Conservation (phyloP, 2,797 vertebrate species). For the Lycodopsis pacificus region DNA sequence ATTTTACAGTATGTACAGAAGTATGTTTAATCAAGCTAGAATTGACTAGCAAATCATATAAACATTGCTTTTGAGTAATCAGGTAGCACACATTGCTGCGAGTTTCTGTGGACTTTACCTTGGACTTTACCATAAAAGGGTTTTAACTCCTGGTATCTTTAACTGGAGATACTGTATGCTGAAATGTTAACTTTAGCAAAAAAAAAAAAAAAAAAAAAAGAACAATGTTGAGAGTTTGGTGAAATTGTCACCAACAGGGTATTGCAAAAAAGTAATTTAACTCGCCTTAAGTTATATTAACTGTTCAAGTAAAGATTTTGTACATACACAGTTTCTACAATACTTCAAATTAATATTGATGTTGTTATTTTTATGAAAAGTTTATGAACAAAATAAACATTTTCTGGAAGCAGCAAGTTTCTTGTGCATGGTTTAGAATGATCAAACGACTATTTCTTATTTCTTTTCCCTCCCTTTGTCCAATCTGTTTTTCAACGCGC, state of each 20-base stretch:
- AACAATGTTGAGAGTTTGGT: conserved; percentile 71
- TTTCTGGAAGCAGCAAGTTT: conserved; percentile 80
- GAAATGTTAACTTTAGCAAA: conserved; percentile 77
- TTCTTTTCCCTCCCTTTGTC: conserved; percentile 8
- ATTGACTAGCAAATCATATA: conserved; percentile 76
- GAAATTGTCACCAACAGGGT: conserved; percentile 79
- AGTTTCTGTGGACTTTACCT: conserved; percentile 81
- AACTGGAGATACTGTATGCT: conserved; percentile 66
- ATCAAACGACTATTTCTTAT: conserved; percentile 12
- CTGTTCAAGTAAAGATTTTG: conserved; percentile 85
- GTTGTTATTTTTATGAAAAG: conserved; percentile 91
- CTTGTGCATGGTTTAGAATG: conserved; percentile 54
- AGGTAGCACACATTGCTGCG: conserved; percentile 89
- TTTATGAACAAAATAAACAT: conserved; percentile 89
- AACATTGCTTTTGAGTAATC: conserved; percentile 86
- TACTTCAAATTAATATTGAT: conserved; percentile 87
- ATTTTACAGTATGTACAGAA: conserved; percentile 81
- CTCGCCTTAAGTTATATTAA: conserved; percentile 91
- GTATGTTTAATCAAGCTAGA: conserved; percentile 77
- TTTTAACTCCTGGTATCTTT: conserved; percentile 63
- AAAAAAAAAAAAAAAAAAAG: conserved; percentile 10
- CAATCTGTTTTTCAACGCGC: conserved; percentile 7
- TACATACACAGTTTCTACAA: conserved; percentile 88
- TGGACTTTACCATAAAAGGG: conserved; percentile 55
- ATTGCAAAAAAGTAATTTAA: conserved; percentile 81